Evolutionary conservation across 1,140 invertebrate genomes (phyloP).

Genomic region (Cydia strobilella): DNA sequence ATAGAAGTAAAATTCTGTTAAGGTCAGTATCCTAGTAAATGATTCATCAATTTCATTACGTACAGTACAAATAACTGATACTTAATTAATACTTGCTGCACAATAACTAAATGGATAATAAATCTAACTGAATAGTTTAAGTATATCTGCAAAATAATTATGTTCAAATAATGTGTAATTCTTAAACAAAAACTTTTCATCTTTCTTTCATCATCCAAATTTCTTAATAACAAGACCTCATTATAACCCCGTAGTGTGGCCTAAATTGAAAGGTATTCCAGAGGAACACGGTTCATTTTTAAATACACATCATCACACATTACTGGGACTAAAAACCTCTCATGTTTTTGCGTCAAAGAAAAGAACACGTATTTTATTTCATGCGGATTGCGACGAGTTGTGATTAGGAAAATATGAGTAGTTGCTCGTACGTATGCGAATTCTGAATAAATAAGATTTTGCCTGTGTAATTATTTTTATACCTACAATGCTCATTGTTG

Average conservation of each 20-base stretch:
- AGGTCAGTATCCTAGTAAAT: too few species aligned
- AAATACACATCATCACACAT: neutral
- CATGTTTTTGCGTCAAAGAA: neutral
- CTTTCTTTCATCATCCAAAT: neutral
- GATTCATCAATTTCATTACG: too few species aligned
- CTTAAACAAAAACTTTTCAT: neutral
- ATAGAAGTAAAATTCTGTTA: too few species aligned
- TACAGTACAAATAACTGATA: too few species aligned
- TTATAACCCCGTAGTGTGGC: neutral
- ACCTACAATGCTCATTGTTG: too few species aligned
- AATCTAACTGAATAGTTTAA: too few species aligned
- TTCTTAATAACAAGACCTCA: neutral
- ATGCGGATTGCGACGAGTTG: neutral
- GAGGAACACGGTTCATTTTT: neutral
- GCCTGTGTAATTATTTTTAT: too few species aligned
- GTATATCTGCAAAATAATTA: too few species aligned
- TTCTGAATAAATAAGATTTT: neutral
- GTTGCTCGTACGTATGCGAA: neutral
- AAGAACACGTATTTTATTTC: neutral
- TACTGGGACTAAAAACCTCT: neutral
- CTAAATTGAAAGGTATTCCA: neutral
- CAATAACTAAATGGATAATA: too few species aligned
- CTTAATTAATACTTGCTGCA: too few species aligned
- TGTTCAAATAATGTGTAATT: neutral
- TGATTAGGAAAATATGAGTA: conserved; percentile 5